Conservation (phyloP, 2,797 vertebrate species). For the Micrastur ruficollis region DNA sequence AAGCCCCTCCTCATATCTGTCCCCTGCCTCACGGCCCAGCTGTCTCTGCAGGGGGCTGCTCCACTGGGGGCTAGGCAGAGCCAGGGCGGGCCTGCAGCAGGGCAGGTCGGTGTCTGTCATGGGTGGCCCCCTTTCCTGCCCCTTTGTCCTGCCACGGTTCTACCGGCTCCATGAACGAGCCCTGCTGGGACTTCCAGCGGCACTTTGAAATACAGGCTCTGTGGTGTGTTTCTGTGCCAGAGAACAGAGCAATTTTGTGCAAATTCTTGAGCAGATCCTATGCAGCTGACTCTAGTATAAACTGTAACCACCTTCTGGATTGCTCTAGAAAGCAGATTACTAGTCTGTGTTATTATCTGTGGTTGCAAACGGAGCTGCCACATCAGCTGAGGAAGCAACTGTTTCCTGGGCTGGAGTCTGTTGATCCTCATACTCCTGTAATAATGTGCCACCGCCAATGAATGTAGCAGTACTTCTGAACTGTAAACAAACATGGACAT, state of each 20-base stretch:
- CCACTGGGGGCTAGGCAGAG: rapidly evolving
- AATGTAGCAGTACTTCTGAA: neutral
- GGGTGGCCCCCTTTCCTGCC: rapidly evolving
- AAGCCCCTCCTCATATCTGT: rapidly evolving
- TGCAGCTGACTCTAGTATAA: neutral
- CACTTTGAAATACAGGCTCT: neutral
- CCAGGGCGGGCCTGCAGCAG: rapidly evolving
- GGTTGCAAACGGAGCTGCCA: neutral
- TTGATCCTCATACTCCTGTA: neutral
- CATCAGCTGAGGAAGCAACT: neutral
- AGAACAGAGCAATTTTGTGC: neutral
- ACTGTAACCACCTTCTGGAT: rapidly evolving
- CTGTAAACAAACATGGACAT: neutral
- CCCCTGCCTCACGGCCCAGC: neutral
- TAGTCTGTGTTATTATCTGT: neutral
- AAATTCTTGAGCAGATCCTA: neutral
- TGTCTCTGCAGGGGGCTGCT: neutral
- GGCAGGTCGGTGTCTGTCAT: rapidly evolving
- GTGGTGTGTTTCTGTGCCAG: neutral
- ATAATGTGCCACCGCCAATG: neutral
- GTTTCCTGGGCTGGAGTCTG: neutral
- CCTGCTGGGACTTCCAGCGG: rapidly evolving
- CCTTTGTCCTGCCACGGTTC: rapidly evolving
- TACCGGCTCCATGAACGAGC: rapidly evolving
- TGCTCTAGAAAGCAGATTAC: neutral